Evolutionary conservation across 2,888 invertebrate species (phyloP), one percentile per base, ranked within the genome.

Genomic region (Cephalotes varians): DNA sequence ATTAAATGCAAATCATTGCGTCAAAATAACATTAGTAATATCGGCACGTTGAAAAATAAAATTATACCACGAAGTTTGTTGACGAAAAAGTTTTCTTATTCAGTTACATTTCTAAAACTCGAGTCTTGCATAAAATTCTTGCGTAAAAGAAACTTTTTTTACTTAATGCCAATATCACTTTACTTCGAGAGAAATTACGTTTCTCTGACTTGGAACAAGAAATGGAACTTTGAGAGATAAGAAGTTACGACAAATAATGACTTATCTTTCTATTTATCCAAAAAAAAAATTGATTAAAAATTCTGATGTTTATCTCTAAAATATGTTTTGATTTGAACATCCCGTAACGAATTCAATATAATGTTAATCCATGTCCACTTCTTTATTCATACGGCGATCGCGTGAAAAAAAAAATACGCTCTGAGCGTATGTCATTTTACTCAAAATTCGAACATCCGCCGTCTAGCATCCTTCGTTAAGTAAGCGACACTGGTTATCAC

Each of bases 401-500:
- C 2, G 12, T 12, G 7, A 40, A 15, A 47, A 51, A 60, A 62
- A n/a, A 25, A n/a, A 31, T 15, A 49, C 58, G 31, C 31, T 15
- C 15, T 25, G 21, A 51, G 49, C 37, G 60, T 31, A 49, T 21
- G 31, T 34, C 31, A n/a, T 12, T 54, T 54, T 25, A 69, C 76
- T 65, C 65, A 69, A 87, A 85, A 73, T 71, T 56, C 25, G 47
- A 28, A 47, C 10, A 37, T 83, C 58, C 81, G 74, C 25, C 31
- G 21, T 80, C 37, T 40, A 73, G 44, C 44, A 34, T 28, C 44
- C 67, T 79, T 56, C 69, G 67, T 67, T 67, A 56, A 77, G 73
- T 71, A 77, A 82, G 58, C 80, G 83, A 84, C 82, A 67, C 81
- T 80, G 72, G 31, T 67, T 62, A 67, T 54, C 60, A 65, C 73